Base-by-base conservation (phyloP, 2,888 invertebrate genomes). In the Calameuta idolon region DNA sequence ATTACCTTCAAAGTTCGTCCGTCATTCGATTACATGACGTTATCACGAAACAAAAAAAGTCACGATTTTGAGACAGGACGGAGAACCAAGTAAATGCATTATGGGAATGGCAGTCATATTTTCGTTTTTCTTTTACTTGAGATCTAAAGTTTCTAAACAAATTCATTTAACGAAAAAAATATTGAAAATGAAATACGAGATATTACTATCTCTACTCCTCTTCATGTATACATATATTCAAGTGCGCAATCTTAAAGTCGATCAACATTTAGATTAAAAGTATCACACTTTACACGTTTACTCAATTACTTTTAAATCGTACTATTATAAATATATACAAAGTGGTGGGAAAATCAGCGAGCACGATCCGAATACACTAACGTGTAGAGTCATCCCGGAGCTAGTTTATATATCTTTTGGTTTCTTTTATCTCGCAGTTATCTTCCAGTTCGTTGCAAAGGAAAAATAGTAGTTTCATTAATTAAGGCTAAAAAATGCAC, bases 201-300 rank as follows among this genome's bases (percentile, higher is more conserved):
- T 55, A 55, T 55, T 23, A 55, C 9, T 55, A 55, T 23, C 55
- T 55, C 23, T 23, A 55, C 55, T 55, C 55, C 23, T 15, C 23
- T 23, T 23, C 55, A 1, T 55, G 23, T 55, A 55, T 55, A 55
- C 23, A 9, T 55, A 55, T 55, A 55, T 23, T 55, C 55, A 55
- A 55, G 23, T 55, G 55, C 55, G 55, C 55, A 55, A 55, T 23
- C 55, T 55, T 55, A 55, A 55, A 55, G 55, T 55, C 55, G 55
- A 55, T 55, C 23, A 87, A 89, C 87, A 89, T 86, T 85, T 86
- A 87, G 83, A 88, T 88, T 88, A 85, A 85, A 86, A 88, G 87
- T 89, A 89, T 89, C 89, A 91, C 89, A 89, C 88, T 87, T 88
- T 86, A 88, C 86, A 88, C 87, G 83, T 87, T 88, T 88, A 85